Conservation (phyloP, 1,140 invertebrate species). For the Leptestheria dahalacensis region DNA sequence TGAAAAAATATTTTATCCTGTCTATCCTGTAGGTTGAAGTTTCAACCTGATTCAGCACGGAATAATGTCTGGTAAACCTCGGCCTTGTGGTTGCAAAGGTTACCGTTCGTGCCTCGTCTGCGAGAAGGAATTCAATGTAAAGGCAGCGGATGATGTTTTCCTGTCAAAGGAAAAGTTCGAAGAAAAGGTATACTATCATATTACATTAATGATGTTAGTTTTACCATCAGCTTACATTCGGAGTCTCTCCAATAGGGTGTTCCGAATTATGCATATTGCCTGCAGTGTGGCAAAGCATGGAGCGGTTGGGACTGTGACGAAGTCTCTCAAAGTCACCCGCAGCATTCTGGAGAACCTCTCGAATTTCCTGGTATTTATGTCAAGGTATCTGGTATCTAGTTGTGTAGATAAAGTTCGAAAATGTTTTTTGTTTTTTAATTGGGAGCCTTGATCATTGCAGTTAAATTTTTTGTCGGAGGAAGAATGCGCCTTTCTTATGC, state of each 20-base stretch:
- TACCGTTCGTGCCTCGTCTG: conserved; percentile 73
- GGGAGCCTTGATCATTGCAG: conserved; percentile 28
- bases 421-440: conserved; percentile 18
- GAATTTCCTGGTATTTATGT: conserved; percentile 54
- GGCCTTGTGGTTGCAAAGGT: conserved; percentile 81
- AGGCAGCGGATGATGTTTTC: conserved; percentile 2
- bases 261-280: conserved; percentile 56
- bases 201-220: background rate
- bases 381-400: conserved; percentile 26
- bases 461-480: conserved; percentile 53
- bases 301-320: conserved; percentile 44
- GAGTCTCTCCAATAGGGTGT: conserved; percentile 17
- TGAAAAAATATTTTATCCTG: too few species aligned
- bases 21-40: too few species aligned
- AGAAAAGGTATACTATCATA: background rate
- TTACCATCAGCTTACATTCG: background rate
- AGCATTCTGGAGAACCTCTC: conserved; percentile 42
- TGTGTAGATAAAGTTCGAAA: conserved; percentile 14
- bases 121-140: conserved; percentile 49
- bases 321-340: conserved; percentile 42
- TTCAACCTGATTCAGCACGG: too few species aligned
- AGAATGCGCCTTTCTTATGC: conserved; percentile 53
- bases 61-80: conserved; percentile 35
- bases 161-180: background rate
- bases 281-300: conserved; percentile 53